Conservation (phyloP, 2,113 vertebrate genomes). For the Myrmecobius fasciatus region DNA sequence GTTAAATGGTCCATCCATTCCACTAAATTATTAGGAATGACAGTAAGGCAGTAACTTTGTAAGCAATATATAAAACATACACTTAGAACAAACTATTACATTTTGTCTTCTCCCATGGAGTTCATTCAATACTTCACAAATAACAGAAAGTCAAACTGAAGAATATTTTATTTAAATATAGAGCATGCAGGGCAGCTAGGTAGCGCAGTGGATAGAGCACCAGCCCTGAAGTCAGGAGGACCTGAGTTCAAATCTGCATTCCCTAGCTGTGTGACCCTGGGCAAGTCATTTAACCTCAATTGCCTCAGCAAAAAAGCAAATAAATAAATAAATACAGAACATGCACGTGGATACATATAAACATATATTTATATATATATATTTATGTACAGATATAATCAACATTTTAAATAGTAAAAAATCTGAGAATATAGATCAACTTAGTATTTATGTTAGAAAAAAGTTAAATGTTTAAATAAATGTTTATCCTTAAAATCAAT, state of each 20-base stretch:
- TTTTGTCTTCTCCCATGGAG: conserved; percentile 52
- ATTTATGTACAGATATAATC: conserved; percentile 58
- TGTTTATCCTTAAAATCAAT: conserved; percentile 71
- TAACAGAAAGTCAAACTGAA: conserved; percentile 48
- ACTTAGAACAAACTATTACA: conserved; percentile 44
- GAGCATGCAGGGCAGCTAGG: too few species aligned
- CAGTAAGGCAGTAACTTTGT: neutral
- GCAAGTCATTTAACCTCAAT: too few species aligned
- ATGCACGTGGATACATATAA: conserved; percentile 60
- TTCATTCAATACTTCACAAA: conserved; percentile 58
- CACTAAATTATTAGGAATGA: neutral
- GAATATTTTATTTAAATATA: conserved; percentile 62
- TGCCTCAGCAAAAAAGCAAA: too few species aligned
- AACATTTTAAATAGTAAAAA: conserved; percentile 57
- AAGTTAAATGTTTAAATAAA: conserved; percentile 76
- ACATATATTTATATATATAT: neutral
- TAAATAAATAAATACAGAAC: conserved; percentile 60
- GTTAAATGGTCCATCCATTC: conserved; percentile 9
- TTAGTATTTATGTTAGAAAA: conserved; percentile 64
- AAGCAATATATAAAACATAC: conserved; percentile 47
- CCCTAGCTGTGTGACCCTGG: too few species aligned
- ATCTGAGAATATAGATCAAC: conserved; percentile 61
- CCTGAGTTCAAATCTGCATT: too few species aligned
- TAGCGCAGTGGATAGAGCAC: too few species aligned
- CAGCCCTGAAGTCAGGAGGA: too few species aligned